phyloP scores from a whole-genome alignment of 2,113 vertebrate species.

The Emydura subglobosa region DNA sequence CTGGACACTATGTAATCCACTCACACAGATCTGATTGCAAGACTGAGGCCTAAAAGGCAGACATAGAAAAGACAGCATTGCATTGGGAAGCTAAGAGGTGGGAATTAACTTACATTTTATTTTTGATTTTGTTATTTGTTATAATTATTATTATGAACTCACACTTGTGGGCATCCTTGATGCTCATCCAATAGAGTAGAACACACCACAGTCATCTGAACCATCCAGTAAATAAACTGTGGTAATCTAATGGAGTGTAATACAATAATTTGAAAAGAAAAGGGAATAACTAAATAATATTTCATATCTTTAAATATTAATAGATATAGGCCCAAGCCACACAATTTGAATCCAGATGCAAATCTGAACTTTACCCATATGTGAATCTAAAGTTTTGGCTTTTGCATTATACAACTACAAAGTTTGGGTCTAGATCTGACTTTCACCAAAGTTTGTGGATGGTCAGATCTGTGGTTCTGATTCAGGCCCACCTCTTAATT shows the following conservation, averaged over 20 bases:
- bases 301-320: not conserved
- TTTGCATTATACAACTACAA: not conserved
- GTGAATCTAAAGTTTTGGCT: not conserved
- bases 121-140: constrained; percentile 24
- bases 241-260: not conserved
- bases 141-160: constrained; percentile 41
- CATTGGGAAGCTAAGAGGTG: constrained; percentile 28
- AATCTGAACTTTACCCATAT: not conserved
- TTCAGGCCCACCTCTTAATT: not conserved
- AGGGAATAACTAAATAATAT: not conserved
- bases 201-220: constrained; percentile 44
- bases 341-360: not conserved
- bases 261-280: constrained; percentile 13
- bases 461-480: not conserved
- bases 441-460: not conserved
- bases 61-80: not conserved
- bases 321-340: not conserved
- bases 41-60: not conserved
- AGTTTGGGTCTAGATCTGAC: not conserved
- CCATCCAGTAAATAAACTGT: constrained; percentile 6
- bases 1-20: not conserved
- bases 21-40: not conserved
- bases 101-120: constrained; percentile 12
- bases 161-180: constrained; percentile 40
- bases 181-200: constrained; percentile 20